Evolutionary conservation across 2,888 invertebrate genomes (phyloP).

Genomic region (Elysia crispata): DNA sequence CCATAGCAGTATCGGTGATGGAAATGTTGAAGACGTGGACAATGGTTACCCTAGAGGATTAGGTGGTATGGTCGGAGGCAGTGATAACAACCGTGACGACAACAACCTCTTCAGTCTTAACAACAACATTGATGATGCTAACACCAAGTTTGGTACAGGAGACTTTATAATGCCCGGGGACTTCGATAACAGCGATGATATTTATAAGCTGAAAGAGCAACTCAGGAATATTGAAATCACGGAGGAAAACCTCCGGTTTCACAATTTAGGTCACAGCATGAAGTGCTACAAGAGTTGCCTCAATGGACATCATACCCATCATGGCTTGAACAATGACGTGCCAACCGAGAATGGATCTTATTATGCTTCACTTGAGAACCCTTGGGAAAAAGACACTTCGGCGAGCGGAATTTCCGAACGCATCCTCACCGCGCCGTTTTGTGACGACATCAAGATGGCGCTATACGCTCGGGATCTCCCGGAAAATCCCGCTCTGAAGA

Average conservation of each 20-base stretch:
- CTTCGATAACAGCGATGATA: conserved; percentile 13
- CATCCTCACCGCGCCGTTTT: conserved; percentile 42
- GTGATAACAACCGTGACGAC: neutral
- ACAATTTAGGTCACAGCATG: neutral
- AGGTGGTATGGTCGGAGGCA: neutral
- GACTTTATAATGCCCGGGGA: neutral
- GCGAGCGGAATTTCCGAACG: conserved; percentile 36
- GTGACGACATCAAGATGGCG: conserved; percentile 51
- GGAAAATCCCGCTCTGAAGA: neutral
- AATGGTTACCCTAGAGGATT: neutral
- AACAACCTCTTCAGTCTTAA: neutral
- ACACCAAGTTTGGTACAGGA: neutral
- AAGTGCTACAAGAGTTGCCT: neutral
- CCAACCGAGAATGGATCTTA: neutral
- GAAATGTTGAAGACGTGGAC: neutral
- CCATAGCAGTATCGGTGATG: conserved; percentile 2
- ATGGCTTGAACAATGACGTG: neutral
- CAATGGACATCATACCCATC: neutral
- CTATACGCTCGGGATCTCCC: conserved; percentile 41
- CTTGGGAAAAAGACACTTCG: conserved; percentile 43
- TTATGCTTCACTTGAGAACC: conserved; percentile 42
- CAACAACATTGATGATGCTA: neutral
- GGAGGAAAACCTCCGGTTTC: conserved; percentile 32
- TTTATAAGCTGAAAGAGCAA: conserved; percentile 36
- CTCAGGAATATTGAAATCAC: conserved; percentile 28